A percentile compares a stretch with the other conserved stretches of the same genome.
These are phyloP conservation scores for Drosophila equinoxialis DNA, from an alignment of 1,140 invertebrate genomes.

Conservation along the genomic window DNA sequence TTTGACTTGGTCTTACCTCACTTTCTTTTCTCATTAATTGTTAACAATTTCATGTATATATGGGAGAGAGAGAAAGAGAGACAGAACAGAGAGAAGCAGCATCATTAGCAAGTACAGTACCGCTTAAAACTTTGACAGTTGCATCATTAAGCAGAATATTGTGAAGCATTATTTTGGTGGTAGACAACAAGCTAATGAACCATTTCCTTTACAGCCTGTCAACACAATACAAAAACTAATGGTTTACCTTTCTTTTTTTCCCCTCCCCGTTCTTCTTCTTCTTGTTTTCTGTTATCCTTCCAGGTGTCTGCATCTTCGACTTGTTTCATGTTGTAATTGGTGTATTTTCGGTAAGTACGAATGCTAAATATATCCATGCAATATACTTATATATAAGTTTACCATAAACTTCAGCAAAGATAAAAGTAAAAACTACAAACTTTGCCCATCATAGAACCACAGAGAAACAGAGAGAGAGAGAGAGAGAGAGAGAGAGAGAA, in stretches of 20 bases:
- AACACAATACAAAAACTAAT: slow-evolving; percentile 47
- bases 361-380: slow-evolving; percentile 8
- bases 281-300: slow-evolving; percentile 22
- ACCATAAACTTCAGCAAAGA: no score
- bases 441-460: slow-evolving; percentile 3
- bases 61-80: background rate
- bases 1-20: slow-evolving; percentile 29
- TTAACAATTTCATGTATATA: background rate
- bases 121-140: slow-evolving; percentile 66
- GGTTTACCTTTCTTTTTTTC: slow-evolving; percentile 9
- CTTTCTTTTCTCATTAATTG: background rate
- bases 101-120: slow-evolving; percentile 49
- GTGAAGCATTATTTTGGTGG: background rate
- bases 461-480: background rate
- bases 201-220: slow-evolving; percentile 34
- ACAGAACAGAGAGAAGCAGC: background rate
- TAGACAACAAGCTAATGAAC: slow-evolving; percentile 3
- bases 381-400: slow-evolving; percentile 19
- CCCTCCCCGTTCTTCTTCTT: background rate
- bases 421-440: background rate
- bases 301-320: slow-evolving; percentile 73
- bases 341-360: slow-evolving; percentile 70
- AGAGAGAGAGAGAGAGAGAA: background rate
- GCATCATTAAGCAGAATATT: slow-evolving; percentile 52
- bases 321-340: slow-evolving; percentile 78